These are phyloP conservation scores for Enhydra lutris DNA, from an alignment of 2,113 vertebrate species.

Conservation along the genomic window DNA sequence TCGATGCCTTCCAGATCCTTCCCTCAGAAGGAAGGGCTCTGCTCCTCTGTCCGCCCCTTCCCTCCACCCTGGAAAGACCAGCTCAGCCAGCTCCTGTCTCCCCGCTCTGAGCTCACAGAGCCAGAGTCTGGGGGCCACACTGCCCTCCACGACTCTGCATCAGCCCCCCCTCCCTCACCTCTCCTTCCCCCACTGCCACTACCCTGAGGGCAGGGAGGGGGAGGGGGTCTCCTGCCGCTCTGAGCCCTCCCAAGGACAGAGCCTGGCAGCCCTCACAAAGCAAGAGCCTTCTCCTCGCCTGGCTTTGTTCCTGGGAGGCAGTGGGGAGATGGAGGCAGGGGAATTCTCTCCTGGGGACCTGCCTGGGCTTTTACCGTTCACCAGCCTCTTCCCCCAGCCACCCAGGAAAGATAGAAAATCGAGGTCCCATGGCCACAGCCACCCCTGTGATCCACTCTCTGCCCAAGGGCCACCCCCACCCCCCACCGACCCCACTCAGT, in stretches of 20 bases:
- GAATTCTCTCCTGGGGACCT: fast-evolving
- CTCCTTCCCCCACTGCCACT: not conserved
- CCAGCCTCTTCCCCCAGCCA: not conserved
- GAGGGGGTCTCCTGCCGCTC: too few species aligned
- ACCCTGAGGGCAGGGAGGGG: not conserved
- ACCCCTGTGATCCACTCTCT: not conserved
- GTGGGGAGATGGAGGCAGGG: not conserved
- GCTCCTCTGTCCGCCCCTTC: not conserved
- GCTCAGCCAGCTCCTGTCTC: too few species aligned
- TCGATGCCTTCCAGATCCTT: not conserved
- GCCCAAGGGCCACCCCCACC: not conserved
- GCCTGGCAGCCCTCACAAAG: not conserved
- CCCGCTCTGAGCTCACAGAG: not conserved
- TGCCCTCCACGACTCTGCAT: not conserved
- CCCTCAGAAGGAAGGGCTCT: not conserved
- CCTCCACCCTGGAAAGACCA: not conserved
- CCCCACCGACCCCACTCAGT: not conserved
- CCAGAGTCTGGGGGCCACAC: not conserved
- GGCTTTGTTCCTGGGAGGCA: not conserved
- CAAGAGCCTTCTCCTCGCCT: not conserved
- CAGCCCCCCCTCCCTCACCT: too few species aligned
- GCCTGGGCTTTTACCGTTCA: fast-evolving
- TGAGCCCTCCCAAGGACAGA: not conserved
- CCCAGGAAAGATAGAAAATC: not conserved
- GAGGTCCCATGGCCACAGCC: not conserved